Conservation (phyloP, 2,888 invertebrate species). For the Trachelus tabidus region DNA sequence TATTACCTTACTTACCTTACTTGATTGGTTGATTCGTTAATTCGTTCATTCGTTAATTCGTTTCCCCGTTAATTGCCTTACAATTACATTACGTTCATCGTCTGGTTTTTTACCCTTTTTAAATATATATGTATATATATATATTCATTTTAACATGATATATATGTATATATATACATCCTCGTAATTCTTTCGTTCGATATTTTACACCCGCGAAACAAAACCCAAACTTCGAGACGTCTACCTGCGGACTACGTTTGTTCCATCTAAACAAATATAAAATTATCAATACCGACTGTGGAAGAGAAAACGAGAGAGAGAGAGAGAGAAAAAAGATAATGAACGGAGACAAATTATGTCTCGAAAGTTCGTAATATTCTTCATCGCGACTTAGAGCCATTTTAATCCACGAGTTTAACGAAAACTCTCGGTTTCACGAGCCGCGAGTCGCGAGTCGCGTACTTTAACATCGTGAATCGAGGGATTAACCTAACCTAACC, state of each 20-base stretch:
- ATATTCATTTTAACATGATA: not conserved
- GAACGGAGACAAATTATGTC: not conserved
- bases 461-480: not conserved
- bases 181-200: constrained; percentile 40
- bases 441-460: not conserved
- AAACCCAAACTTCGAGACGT: not conserved
- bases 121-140: not conserved
- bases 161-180: not conserved
- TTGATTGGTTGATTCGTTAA: constrained; percentile 26
- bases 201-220: constrained; percentile 41
- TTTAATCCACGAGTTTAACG: not conserved
- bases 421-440: not conserved
- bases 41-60: constrained; percentile 30
- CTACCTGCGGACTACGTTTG: not conserved
- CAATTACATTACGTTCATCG: constrained; percentile 4
- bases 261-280: not conserved
- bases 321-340: not conserved
- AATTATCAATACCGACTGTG: not conserved
- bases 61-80: constrained; percentile 5
- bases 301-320: not conserved
- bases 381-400: not conserved
- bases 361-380: not conserved
- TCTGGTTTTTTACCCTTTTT: not conserved
- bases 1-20: constrained; percentile 56
- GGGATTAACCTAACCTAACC: not conserved